A percentile compares a stretch with the other conserved stretches of the same genome.
These are phyloP conservation scores for Gouania willdenowi DNA, from an alignment of 2,797 vertebrate genomes.

Conservation along the genomic window DNA sequence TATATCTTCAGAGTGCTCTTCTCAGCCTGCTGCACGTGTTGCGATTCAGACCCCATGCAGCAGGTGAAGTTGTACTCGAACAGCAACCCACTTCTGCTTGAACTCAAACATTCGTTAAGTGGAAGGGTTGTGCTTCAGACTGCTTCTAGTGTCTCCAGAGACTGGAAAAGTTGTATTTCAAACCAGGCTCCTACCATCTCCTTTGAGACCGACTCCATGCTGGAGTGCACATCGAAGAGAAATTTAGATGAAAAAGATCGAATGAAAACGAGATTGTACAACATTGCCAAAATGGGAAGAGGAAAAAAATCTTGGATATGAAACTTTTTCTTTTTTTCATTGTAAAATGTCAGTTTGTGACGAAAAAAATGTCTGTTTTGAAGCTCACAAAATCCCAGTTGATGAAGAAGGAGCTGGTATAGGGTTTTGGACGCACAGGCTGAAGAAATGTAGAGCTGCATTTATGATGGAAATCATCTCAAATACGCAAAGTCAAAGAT, in stretches of 20 bases:
- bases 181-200: constrained; percentile 63
- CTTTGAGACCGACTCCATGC: constrained; percentile 69
- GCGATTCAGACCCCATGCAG: constrained; percentile 19
- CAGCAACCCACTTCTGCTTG: constrained; percentile 64
- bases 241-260: constrained; percentile 42
- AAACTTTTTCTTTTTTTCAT: constrained; percentile 2
- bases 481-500: too few species aligned
- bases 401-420: too few species aligned
- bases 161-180: constrained; percentile 41
- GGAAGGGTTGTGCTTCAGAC: constrained; percentile 67
- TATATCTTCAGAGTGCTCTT: constrained; percentile 67
- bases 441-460: too few species aligned
- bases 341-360: too few species aligned
- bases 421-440: too few species aligned
- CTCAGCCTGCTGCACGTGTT: constrained; percentile 58
- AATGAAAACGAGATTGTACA: constrained; percentile 45
- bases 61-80: constrained; percentile 35
- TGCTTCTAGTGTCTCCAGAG: constrained; percentile 33
- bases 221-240: constrained; percentile 60
- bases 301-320: constrained; percentile 74
- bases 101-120: constrained; percentile 61
- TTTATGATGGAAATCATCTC: too few species aligned
- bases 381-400: too few species aligned
- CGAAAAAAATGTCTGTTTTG: too few species aligned
- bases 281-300: constrained; percentile 48